Evolutionary conservation across 2,113 vertebrate species (phyloP).

Genomic region (Ramphastos sulfuratus): DNA sequence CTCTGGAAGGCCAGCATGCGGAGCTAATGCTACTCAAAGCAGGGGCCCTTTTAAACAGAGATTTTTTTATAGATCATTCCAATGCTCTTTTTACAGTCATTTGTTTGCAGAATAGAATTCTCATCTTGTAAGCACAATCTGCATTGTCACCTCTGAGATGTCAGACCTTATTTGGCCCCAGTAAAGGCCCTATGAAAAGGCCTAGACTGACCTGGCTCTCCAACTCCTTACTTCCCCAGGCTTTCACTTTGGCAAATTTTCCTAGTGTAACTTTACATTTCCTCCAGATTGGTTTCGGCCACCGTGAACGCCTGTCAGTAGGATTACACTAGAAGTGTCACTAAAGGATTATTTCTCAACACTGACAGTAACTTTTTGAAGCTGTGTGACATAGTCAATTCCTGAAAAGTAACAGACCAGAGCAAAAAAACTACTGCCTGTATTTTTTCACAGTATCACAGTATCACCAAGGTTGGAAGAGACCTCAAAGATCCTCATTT

Average conservation of each 20-base stretch:
- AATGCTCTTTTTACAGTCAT: background rate
- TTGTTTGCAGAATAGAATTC: background rate
- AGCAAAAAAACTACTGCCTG: background rate
- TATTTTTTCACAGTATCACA: no score
- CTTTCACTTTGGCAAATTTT: background rate
- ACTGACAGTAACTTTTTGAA: background rate
- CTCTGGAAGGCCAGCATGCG: background rate
- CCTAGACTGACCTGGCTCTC: background rate
- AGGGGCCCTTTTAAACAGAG: background rate
- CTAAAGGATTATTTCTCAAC: conserved; percentile 4
- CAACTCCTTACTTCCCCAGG: background rate
- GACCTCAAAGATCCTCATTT: no score
- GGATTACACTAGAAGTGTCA: background rate
- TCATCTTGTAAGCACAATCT: background rate
- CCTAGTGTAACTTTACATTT: background rate
- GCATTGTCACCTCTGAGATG: background rate
- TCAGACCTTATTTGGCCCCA: background rate
- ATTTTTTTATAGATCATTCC: background rate
- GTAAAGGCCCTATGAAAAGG: background rate
- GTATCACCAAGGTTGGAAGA: no score
- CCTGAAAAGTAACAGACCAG: background rate
- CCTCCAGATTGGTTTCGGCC: background rate
- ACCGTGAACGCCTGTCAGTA: background rate
- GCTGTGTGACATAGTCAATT: background rate
- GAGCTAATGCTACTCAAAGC: conserved; percentile 5